phyloP scores from a whole-genome alignment of 2,888 invertebrate species.

The Orthosia cruda region DNA sequence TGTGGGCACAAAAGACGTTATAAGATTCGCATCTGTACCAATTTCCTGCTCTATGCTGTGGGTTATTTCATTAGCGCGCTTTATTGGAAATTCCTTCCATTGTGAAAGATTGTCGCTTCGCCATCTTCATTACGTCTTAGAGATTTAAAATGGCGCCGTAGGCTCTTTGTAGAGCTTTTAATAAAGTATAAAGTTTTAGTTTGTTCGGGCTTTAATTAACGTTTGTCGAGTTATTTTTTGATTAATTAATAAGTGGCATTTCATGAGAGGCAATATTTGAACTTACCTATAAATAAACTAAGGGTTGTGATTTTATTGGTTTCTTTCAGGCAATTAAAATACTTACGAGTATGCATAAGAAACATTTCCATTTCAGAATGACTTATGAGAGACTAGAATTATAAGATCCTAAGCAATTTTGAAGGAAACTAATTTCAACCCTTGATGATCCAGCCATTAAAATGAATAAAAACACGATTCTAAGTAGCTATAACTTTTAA shows the following conservation, averaged over 20 bases:
- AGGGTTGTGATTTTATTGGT: too few species aligned
- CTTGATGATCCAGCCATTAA: too few species aligned
- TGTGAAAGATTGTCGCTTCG: constrained; percentile 64
- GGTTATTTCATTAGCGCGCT: constrained; percentile 67
- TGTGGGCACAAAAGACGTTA: too few species aligned
- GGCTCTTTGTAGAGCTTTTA: constrained; percentile 42
- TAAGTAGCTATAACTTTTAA: too few species aligned
- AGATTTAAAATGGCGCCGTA: constrained; percentile 53
- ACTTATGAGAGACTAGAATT: too few species aligned
- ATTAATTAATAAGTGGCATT: constrained; percentile 1
- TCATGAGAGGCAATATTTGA: background rate
- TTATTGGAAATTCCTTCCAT: constrained; percentile 70
- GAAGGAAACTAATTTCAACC: too few species aligned
- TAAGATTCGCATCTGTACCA: constrained; percentile 11
- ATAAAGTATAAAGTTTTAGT: constrained; percentile 36
- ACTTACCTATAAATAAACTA: background rate
- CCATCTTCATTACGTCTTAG: constrained; percentile 65
- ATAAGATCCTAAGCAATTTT: too few species aligned
- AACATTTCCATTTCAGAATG: too few species aligned
- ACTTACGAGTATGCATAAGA: too few species aligned
- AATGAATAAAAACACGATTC: too few species aligned
- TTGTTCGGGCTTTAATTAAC: constrained; percentile 38
- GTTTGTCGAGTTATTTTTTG: constrained; percentile 19
- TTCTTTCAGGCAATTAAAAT: too few species aligned
- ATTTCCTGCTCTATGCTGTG: constrained; percentile 26